Evolutionary conservation across 2,888 invertebrate genomes (phyloP), one percentile per base, ranked within the genome.

Genomic region (Drosophila demipolita): DNA sequence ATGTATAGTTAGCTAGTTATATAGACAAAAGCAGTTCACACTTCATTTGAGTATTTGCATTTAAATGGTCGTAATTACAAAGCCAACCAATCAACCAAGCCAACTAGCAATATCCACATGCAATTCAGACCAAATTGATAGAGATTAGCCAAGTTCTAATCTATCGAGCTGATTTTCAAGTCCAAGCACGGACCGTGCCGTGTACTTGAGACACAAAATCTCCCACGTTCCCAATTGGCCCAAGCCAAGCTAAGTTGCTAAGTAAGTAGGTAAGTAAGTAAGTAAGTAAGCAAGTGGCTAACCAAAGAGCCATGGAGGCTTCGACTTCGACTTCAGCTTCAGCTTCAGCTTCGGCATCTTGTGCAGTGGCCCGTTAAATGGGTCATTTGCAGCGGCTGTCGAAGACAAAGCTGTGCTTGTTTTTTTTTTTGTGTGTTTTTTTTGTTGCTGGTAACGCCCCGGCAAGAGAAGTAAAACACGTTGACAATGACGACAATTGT

Each of bases 401-500:
- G 82, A 82, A 83, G 83, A 90, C 80, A 88, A 88, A 88, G 86
- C 89, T 80, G 74, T 57, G 72, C 72, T 85, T 79, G 74, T 82
- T 26, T 38, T 54, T 66, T 48, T 60, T 45, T 33, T 4, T 72
- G 61, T 48, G 58, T 45, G 32, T 66, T 55, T 4, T 63, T 48
- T 32, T 35, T 67, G 68, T 29, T 65, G 66, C 45, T 68, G 73
- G 73, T 62, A 62, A 78, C 75, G 82, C 79, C 80, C 83, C 71
- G 35, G 52, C 68, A 73, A 72, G 75, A 82, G 74, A 77, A 82
- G 75, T 72, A 70, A 75, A 84, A 80, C 80, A 82, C 75, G 86
- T 80, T 90, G 90, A 88, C 87, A 87, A 88, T 87, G 87, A 86
- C 87, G 75, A 81, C 87, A 87, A 86, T 87, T 89, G 90, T 87